phyloP scores from a whole-genome alignment of 2,888 invertebrate species.

The Cistogaster globosa region DNA sequence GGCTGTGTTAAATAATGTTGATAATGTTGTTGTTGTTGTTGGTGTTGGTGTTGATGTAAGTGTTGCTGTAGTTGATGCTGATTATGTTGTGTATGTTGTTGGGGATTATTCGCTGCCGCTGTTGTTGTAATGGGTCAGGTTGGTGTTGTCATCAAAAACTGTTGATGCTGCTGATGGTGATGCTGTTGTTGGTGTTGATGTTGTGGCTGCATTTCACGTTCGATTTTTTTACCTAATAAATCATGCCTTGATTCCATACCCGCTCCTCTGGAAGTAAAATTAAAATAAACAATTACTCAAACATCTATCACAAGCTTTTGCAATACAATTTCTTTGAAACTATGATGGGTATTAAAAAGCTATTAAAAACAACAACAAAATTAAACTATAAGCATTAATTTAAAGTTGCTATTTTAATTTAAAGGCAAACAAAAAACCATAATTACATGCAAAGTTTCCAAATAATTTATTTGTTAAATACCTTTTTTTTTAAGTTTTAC shows the following conservation, averaged over 20 bases:
- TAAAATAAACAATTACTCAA: background rate
- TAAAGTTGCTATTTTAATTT: background rate
- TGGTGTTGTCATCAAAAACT: constrained; percentile 83
- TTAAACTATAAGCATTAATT: background rate
- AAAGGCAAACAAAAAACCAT: background rate
- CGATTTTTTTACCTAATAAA: constrained; percentile 82
- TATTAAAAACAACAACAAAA: background rate
- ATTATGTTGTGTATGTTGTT: constrained; percentile 72
- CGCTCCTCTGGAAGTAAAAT: constrained; percentile 81
- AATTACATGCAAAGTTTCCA: background rate
- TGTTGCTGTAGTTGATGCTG: constrained; percentile 73
- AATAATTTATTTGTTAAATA: too few species aligned
- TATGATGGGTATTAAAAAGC: background rate
- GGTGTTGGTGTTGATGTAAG: constrained; percentile 66
- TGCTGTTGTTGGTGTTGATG: constrained; percentile 68
- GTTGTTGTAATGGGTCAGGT: constrained; percentile 82
- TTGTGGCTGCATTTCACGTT: constrained; percentile 80
- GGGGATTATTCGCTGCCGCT: constrained; percentile 71
- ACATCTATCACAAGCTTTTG: background rate
- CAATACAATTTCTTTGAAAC: background rate
- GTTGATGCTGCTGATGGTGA: constrained; percentile 80
- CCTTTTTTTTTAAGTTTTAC: too few species aligned
- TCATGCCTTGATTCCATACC: constrained; percentile 84
- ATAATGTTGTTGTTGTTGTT: constrained; percentile 69
- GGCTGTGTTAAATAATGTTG: constrained; percentile 73